A percentile compares a stretch with the other conserved stretches of the same genome.
phyloP scores from a whole-genome alignment of 2,888 invertebrate genomes.

The Tinea trinotella region DNA sequence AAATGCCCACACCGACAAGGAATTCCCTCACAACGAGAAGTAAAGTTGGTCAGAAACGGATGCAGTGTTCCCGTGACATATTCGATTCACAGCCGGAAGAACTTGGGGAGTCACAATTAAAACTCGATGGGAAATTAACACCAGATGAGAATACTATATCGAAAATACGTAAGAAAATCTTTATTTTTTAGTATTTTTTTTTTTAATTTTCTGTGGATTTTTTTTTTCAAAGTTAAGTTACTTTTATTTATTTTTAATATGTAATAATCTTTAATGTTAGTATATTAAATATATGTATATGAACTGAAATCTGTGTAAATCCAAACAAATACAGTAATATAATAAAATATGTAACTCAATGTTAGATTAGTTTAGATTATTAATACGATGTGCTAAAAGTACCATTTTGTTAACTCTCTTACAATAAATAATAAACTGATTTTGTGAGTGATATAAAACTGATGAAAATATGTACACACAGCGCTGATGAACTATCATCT shows the following conservation, averaged over 20 bases:
- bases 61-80: conserved; percentile 45
- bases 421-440: too few species aligned
- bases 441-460: too few species aligned
- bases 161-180: conserved; percentile 48
- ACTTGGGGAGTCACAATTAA: conserved; percentile 35
- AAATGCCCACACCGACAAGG: not conserved
- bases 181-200: too few species aligned
- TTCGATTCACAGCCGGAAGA: conserved; percentile 58
- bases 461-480: too few species aligned
- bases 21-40: not conserved
- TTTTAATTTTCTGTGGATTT: too few species aligned
- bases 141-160: conserved; percentile 51
- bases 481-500: too few species aligned
- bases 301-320: conserved; percentile 32
- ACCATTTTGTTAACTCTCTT: not conserved
- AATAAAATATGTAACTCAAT: conserved; percentile 29
- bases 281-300: conserved; percentile 32
- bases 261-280: conserved; percentile 26
- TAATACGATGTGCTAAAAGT: not conserved
- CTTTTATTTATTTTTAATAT: conserved; percentile 29
- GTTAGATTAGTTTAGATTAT: conserved; percentile 20
- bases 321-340: conserved; percentile 56
- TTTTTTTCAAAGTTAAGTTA: not conserved
- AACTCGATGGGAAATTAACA: conserved; percentile 46
- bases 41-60: conserved; percentile 25